phyloP scores from a whole-genome alignment of 2,797 vertebrate genomes.

The Dipus sagitta region DNA sequence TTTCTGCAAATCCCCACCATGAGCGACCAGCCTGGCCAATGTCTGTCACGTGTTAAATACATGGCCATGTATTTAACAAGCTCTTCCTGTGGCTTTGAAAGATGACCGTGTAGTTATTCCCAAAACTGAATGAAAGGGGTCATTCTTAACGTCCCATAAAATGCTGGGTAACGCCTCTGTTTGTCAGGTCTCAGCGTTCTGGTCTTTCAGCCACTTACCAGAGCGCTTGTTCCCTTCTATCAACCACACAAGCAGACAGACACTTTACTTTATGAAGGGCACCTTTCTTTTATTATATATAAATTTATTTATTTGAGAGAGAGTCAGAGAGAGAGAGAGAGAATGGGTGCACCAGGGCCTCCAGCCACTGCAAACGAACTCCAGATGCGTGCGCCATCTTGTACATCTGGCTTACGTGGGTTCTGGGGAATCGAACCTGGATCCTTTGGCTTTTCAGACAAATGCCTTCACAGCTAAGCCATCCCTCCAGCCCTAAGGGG shows the following conservation, averaged over 20 bases:
- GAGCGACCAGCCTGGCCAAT: slow-evolving; percentile 1
- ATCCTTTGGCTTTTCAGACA: no score
- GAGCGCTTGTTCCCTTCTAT: not conserved
- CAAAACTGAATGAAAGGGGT: not conserved
- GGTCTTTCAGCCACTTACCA: not conserved
- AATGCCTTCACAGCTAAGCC: no score
- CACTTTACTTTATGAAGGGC: not conserved
- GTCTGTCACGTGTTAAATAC: not conserved
- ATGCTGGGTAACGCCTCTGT: not conserved
- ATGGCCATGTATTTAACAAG: not conserved
- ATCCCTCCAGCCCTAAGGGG: no score
- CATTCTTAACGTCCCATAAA: not conserved
- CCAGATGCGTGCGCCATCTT: no score
- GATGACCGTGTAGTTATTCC: not conserved
- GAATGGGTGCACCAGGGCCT: no score
- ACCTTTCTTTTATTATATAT: not conserved
- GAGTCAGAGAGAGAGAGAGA: no score
- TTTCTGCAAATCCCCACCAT: not conserved
- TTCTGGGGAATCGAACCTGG: no score
- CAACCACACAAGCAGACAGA: not conserved
- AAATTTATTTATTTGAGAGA: no score
- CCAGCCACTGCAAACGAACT: no score
- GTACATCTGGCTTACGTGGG: no score
- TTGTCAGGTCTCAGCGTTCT: not conserved
- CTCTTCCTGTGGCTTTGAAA: slow-evolving; percentile 19